These are phyloP conservation scores for Hemibagrus wyckioides DNA, from an alignment of 2,113 vertebrate genomes.

Conservation along the genomic window DNA sequence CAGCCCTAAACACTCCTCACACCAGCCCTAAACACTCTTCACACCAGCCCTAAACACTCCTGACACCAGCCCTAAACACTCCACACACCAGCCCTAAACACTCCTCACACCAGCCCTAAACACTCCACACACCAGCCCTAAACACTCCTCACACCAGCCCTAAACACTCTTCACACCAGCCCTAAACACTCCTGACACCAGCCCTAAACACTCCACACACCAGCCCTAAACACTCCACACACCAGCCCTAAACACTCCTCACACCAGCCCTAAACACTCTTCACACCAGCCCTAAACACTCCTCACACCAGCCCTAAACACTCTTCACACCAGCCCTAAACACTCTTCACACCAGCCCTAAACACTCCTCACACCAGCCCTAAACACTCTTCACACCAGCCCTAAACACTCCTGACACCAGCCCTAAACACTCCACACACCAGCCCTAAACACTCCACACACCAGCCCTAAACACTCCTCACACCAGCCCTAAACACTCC, in stretches of 20 bases:
- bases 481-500: not conserved
- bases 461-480: not conserved
- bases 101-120: not conserved
- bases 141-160: not conserved
- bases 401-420: not conserved
- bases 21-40: not conserved
- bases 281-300: not conserved
- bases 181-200: not conserved
- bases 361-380: not conserved
- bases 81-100: not conserved
- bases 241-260: too few relatives aligned
- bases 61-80: not conserved
- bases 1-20: not conserved
- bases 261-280: not conserved
- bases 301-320: not conserved
- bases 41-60: not conserved
- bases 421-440: not conserved
- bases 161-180: not conserved
- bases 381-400: not conserved
- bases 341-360: not conserved
- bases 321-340: not conserved
- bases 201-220: not conserved
- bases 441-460: not conserved
- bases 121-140: not conserved
- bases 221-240: not conserved